These are phyloP conservation scores for Baryphthengus martii DNA, from an alignment of 2,113 vertebrate species.

Conservation along the genomic window DNA sequence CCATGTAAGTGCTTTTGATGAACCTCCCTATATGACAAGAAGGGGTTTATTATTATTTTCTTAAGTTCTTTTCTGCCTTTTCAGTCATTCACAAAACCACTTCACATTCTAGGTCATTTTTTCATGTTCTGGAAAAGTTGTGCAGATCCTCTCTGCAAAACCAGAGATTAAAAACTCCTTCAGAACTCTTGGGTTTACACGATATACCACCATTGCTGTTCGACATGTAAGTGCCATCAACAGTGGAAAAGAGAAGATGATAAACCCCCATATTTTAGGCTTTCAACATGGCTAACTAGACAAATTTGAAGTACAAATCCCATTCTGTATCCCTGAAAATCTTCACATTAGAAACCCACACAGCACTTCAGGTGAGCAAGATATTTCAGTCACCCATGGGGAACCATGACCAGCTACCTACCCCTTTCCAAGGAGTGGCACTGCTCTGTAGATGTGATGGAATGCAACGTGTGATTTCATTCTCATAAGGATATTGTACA, in stretches of 20 bases:
- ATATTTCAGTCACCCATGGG: rapidly evolving
- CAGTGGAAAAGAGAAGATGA: not conserved
- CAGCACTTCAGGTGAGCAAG: not conserved
- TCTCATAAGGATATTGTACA: not conserved
- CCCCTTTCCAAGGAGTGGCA: rapidly evolving
- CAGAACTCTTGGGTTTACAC: not conserved
- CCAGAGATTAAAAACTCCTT: not conserved
- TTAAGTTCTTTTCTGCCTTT: not conserved
- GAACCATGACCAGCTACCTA: not conserved
- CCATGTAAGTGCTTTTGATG: not conserved
- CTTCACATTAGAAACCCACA: not conserved
- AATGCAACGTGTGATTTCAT: not conserved
- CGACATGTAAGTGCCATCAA: rapidly evolving
- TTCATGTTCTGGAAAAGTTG: not conserved
- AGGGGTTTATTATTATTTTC: not conserved
- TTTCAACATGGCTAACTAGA: not conserved
- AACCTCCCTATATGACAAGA: not conserved
- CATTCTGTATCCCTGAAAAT: not conserved
- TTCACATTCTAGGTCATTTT: not conserved
- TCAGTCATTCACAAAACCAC: not conserved
- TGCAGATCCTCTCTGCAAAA: not conserved
- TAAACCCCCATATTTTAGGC: not conserved
- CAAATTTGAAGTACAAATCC: not conserved
- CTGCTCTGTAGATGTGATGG: not conserved
- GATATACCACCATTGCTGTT: not conserved